Conservation (phyloP, 92 coral and sea anemone species). For the Micromussa lordhowensis region DNA sequence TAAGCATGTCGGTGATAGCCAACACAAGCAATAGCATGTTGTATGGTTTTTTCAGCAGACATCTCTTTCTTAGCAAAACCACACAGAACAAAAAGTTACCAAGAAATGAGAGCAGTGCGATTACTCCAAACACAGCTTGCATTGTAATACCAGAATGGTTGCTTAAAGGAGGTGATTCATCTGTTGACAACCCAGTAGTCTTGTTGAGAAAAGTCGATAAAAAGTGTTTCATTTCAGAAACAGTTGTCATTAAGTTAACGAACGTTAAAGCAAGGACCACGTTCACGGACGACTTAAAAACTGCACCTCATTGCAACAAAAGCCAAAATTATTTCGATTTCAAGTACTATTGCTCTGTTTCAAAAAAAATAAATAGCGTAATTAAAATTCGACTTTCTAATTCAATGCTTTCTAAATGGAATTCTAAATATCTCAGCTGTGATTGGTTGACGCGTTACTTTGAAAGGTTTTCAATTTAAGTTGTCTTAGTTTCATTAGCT, state of each 20-base stretch:
- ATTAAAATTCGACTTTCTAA: not conserved
- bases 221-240: not conserved
- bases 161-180: not conserved
- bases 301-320: not conserved
- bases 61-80: slow-evolving; percentile 1
- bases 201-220: not conserved
- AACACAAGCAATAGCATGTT: not conserved
- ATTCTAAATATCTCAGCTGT: not conserved
- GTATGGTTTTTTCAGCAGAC: not conserved
- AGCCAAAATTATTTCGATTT: not conserved
- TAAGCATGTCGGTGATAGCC: slow-evolving; percentile 3
- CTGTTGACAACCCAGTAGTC: not conserved
- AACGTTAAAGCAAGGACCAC: not conserved
- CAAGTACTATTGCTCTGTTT: too few species aligned
- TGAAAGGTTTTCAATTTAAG: not conserved
- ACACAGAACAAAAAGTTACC: not conserved
- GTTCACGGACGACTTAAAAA: not conserved
- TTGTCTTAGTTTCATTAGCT: not conserved
- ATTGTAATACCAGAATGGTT: not conserved
- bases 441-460: not conserved
- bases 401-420: not conserved
- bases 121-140: slow-evolving; percentile 1
- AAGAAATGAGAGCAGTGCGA: not conserved
- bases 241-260: not conserved
- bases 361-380: not conserved